Conservation (phyloP, 2,888 invertebrate genomes). For the Macrosoma leucophasiata region DNA sequence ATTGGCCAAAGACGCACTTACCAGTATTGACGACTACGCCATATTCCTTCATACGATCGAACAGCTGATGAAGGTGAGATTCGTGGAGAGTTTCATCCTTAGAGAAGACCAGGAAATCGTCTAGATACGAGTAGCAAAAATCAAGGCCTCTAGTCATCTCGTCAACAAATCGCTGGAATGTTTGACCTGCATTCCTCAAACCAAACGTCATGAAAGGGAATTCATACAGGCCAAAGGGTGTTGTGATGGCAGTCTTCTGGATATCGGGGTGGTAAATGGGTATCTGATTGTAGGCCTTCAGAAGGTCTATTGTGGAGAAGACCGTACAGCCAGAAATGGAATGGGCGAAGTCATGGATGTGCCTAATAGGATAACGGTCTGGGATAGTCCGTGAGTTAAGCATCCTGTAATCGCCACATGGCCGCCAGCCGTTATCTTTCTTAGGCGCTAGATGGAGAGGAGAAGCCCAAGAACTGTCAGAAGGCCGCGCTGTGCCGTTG, state of each 20-base stretch:
- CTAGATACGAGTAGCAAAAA: conserved; percentile 33
- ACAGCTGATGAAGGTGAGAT: conserved; percentile 22
- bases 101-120: conserved; percentile 33
- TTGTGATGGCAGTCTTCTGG: conserved; percentile 37
- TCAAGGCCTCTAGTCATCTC: conserved; percentile 19
- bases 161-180: conserved; percentile 42
- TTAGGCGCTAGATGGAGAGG: conserved; percentile 36
- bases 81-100: conserved; percentile 17
- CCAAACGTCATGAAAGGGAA: conserved; percentile 38
- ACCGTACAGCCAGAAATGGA: conserved; percentile 17
- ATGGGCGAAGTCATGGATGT: conserved; percentile 21
- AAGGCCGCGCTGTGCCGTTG: conserved; percentile 28
- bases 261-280: conserved; percentile 37
- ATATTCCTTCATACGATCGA: conserved; percentile 22
- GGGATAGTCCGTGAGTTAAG: conserved; percentile 35
- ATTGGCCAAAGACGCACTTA: conserved; percentile 26
- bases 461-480: conserved; percentile 32
- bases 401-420: conserved; percentile 39
- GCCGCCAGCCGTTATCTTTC: conserved; percentile 16
- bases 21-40: conserved; percentile 26
- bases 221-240: conserved; percentile 36
- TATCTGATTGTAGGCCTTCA: conserved; percentile 43
- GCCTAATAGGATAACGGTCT: conserved; percentile 33
- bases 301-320: conserved; percentile 18
- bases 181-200: conserved; percentile 44